A percentile compares a stretch with the other conserved stretches of the same genome.
phyloP scores from a whole-genome alignment of 1,140 invertebrate species.

The Himalopsyche phryganea region DNA sequence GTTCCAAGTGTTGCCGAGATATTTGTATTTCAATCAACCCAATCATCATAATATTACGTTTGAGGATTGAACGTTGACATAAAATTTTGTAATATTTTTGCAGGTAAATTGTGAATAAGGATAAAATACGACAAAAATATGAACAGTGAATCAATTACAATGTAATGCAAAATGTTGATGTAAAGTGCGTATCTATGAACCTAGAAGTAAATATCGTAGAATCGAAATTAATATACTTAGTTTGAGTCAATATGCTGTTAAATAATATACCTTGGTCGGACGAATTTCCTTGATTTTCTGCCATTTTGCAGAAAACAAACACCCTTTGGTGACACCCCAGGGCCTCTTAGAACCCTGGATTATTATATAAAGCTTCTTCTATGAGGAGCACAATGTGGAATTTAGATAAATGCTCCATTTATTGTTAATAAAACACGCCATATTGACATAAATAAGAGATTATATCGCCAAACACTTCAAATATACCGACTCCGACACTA shows the following conservation, averaged over 20 bases:
- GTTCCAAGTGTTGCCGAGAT: too few relatives aligned
- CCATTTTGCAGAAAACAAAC: constrained; percentile 28
- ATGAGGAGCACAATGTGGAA: neutral
- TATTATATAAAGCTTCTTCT: neutral
- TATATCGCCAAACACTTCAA: neutral
- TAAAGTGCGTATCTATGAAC: neutral
- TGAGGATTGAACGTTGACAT: too few relatives aligned
- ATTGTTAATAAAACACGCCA: neutral
- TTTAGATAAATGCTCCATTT: neutral
- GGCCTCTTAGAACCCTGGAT: constrained; percentile 1
- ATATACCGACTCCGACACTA: too few relatives aligned
- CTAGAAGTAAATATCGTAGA: neutral
- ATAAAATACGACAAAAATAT: neutral
- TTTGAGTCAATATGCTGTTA: neutral
- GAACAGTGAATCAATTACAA: too few relatives aligned
- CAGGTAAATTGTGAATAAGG: neutral
- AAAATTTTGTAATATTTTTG: neutral
- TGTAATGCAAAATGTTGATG: too few relatives aligned
- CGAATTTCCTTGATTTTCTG: constrained; percentile 27
- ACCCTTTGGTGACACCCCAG: constrained; percentile 22
- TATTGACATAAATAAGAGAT: constrained; percentile 1
- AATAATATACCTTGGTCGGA: constrained; percentile 20
- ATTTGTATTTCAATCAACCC: too few relatives aligned
- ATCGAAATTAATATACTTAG: neutral
- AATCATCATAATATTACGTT: too few relatives aligned